These are phyloP conservation scores for Bostrychus sinensis DNA, from an alignment of 2,113 vertebrate species.

Conservation along the genomic window DNA sequence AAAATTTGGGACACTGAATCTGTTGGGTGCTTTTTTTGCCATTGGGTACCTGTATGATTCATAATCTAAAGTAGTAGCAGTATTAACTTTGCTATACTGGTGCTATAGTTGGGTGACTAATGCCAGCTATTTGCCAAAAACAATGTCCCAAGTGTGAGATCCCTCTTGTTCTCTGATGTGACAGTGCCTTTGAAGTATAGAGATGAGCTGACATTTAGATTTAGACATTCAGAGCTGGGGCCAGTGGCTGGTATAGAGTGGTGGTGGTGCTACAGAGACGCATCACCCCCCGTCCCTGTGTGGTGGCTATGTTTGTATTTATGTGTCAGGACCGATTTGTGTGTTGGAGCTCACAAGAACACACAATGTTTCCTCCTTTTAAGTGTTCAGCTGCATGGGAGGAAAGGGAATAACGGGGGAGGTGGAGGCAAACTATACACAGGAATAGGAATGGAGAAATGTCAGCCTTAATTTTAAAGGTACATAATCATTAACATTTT, in stretches of 20 bases:
- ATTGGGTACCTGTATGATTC: too few species aligned
- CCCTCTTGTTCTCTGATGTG: constrained; percentile 45
- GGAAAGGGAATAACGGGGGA: constrained; percentile 7
- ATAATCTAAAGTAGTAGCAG: too few species aligned
- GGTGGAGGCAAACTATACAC: background rate
- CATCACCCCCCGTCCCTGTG: constrained; percentile 30
- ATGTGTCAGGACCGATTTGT: constrained; percentile 62
- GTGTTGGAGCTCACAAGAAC: constrained; percentile 43
- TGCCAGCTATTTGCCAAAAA: constrained; percentile 63
- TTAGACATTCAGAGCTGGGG: constrained; percentile 49
- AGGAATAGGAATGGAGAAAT: too few species aligned
- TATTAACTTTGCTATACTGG: too few species aligned
- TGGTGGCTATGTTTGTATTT: constrained; percentile 46
- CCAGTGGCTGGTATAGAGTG: constrained; percentile 53
- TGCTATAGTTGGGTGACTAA: constrained; percentile 40
- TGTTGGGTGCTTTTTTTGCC: too few species aligned
- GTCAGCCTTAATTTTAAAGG: too few species aligned
- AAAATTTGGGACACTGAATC: too few species aligned
- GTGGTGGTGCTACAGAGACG: constrained; percentile 34
- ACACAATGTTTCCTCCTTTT: constrained; percentile 54
- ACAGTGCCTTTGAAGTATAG: constrained; percentile 59
- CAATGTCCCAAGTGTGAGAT: constrained; percentile 49
- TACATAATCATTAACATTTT: too few species aligned
- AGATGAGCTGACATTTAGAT: constrained; percentile 63
- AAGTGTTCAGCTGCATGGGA: constrained; percentile 30